These are phyloP conservation scores for Lithophane socia DNA, from an alignment of 2,888 invertebrate species.

Conservation along the genomic window DNA sequence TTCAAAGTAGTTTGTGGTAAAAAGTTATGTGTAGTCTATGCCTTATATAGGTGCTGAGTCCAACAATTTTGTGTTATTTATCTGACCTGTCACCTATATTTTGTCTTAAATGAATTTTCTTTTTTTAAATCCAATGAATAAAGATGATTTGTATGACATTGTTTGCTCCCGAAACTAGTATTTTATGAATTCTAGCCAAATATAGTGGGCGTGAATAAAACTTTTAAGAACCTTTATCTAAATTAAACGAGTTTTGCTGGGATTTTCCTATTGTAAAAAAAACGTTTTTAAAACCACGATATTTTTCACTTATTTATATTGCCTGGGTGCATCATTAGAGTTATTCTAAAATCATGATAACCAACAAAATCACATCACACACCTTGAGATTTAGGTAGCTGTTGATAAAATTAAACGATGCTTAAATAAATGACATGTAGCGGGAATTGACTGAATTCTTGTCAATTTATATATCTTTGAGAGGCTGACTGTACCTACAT, in stretches of 20 bases:
- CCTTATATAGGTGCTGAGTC: conserved; percentile 39
- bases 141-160: conserved; percentile 14
- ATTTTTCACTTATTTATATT: background rate
- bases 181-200: background rate
- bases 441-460: background rate
- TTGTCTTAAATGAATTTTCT: conserved; percentile 34
- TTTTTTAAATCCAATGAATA: conserved; percentile 10
- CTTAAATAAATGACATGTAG: too few relatives aligned
- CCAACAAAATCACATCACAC: background rate
- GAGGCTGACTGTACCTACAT: background rate
- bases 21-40: conserved; percentile 46
- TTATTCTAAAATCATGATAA: background rate
- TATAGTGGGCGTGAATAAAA: background rate
- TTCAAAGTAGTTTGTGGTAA: conserved; percentile 65
- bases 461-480: background rate
- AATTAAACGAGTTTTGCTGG: background rate
- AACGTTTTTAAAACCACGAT: background rate
- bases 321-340: background rate
- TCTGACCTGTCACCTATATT: conserved; percentile 44
- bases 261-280: background rate
- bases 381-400: background rate
- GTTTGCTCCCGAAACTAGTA: background rate
- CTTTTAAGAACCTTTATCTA: background rate
- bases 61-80: conserved; percentile 55
- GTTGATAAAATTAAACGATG: background rate